Conservation (phyloP, 2,888 invertebrate genomes). For the Gandaritis pyraliata region DNA sequence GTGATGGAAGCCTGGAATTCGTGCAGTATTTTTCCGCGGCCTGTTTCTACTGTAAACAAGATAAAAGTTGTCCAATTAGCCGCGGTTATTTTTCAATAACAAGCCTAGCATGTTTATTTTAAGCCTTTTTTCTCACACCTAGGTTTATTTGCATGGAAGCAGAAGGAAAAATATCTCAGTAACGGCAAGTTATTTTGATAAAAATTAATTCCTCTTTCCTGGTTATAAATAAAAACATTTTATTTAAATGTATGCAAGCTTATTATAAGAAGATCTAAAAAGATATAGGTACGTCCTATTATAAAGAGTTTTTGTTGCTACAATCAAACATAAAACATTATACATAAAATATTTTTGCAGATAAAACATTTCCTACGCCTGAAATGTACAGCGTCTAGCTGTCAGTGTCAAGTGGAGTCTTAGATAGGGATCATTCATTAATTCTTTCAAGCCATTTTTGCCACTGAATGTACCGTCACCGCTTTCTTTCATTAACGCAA, state of each 20-base stretch:
- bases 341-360: not conserved
- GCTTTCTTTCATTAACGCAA: conserved; percentile 65
- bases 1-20: conserved; percentile 42
- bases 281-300: not conserved
- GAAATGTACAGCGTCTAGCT: conserved; percentile 7
- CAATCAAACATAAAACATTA: conserved; percentile 7
- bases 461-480: conserved; percentile 34
- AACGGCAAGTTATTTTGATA: no score
- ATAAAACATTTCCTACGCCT: not conserved
- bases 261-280: no score
- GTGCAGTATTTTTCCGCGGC: conserved; percentile 36
- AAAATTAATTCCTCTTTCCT: no score
- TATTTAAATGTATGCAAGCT: no score
- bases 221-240: no score
- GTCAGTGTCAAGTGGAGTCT: conserved; percentile 13
- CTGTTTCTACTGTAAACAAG: conserved; percentile 39
- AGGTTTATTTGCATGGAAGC: conserved; percentile 1
- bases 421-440: conserved; percentile 25
- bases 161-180: not conserved
- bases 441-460: conserved; percentile 15
- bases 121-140: not conserved
- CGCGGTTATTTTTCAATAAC: conserved; percentile 9
- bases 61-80: conserved; percentile 25
- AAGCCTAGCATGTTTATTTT: not conserved
- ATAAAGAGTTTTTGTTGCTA: conserved; percentile 3